Base-by-base conservation (phyloP, 1,140 invertebrate species). In the Zaprionus davidi region DNA sequence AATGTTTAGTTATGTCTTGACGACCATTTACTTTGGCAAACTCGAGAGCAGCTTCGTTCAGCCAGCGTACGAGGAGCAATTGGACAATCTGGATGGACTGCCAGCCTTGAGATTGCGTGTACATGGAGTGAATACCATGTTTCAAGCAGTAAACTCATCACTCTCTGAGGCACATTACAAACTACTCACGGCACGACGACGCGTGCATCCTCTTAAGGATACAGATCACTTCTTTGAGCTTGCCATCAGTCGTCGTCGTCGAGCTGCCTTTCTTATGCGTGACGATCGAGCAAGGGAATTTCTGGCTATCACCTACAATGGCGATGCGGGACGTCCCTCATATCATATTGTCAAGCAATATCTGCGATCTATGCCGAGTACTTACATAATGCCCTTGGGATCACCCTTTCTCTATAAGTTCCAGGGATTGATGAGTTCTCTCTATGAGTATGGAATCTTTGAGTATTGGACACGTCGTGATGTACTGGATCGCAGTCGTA, bases 281-380 rank as follows among this genome's bases (percentile, higher is more conserved):
- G 75, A 80, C 6, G 90, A 90, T 34, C 64, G 69, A 1, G 91
- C 91, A 7, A 79, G 73, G 3, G 91, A 90, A 20, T 76, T 92
- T 2, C 62, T 92, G 9, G 80, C 84, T 5, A 49, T 69, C 31
- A 92, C 78, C 11, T 92, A 78, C 46, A 81, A 91, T 34, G 20
- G 67, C 0, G 75, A 81, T 15, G 64, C 46, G 6, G 79, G 67
- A 26, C 80, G 91, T 15, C 85, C 91, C 17, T 17, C 77, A 9
- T 92, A 81, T 57, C 91, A 92, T 24, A 87, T 92, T 22, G 88
- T 92, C 31, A 86, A 87, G 53, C 75, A 92, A 34, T 87, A 90
- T 71, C 68, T 92, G 4, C 65, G 82, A 12, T 90, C 91, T 5
- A 76, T 92, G 80, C 71, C 81, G 0, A 71, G 77, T 17, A 92